Evolutionary conservation across 2,113 vertebrate genomes (phyloP).

Genomic region (Serinus canaria): DNA sequence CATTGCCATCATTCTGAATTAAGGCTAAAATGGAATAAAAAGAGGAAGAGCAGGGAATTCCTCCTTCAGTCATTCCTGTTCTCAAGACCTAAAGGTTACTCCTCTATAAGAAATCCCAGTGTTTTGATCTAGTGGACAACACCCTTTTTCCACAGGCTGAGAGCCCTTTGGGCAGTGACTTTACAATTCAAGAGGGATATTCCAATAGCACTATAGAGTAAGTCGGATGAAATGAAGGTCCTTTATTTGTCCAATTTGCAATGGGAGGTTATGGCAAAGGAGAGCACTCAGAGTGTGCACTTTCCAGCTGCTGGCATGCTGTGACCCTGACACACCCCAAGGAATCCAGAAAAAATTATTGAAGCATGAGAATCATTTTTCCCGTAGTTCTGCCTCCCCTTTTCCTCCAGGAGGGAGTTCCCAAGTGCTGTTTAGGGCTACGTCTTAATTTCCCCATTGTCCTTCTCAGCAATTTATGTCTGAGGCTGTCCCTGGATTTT

Average conservation of each 20-base stretch:
- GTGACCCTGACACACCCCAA: background rate
- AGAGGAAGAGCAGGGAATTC: background rate
- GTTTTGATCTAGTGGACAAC: background rate
- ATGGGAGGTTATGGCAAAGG: background rate
- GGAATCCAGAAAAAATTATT: constrained; percentile 52
- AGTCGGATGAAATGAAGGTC: background rate
- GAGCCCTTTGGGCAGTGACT: background rate
- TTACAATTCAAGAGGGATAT: background rate
- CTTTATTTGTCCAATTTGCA: background rate
- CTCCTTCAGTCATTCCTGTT: background rate
- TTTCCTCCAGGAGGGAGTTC: background rate
- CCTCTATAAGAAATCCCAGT: background rate
- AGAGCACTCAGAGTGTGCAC: background rate
- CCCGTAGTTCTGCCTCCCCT: background rate
- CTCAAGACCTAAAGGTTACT: background rate
- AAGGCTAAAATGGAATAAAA: background rate
- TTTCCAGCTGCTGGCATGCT: constrained; percentile 8
- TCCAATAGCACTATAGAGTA: background rate
- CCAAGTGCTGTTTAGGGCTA: background rate
- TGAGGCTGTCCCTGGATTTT: background rate
- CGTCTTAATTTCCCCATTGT: background rate
- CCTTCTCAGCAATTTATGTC: background rate
- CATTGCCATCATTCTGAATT: background rate
- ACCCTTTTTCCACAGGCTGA: background rate
- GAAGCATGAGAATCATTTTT: background rate